phyloP scores from a whole-genome alignment of 2,797 vertebrate species.

The Alcedo atthis region DNA sequence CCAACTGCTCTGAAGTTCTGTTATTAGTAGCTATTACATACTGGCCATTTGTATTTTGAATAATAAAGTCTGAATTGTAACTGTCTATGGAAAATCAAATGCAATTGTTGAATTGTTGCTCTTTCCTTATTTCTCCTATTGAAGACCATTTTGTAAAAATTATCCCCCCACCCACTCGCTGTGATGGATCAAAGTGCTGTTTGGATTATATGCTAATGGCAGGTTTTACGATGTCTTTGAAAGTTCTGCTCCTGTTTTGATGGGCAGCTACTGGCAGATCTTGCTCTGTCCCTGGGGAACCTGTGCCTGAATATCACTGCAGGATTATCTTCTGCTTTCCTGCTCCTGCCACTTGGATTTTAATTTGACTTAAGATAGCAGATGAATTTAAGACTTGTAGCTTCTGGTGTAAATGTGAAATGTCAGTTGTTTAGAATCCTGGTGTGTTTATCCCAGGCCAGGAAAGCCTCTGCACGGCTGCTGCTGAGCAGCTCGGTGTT shows the following conservation, averaged over 20 bases:
- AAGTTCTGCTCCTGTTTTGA: not conserved
- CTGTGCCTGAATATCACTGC: not conserved
- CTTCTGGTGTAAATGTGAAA: not conserved
- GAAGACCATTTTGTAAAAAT: not conserved
- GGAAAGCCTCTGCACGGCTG: accelerated
- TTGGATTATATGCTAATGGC: not conserved
- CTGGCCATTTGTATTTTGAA: conserved; percentile 14
- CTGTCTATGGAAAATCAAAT: not conserved
- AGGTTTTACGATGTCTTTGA: not conserved
- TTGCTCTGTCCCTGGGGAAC: not conserved
- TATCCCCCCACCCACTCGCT: accelerated
- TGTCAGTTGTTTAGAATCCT: not conserved
- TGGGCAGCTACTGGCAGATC: not conserved
- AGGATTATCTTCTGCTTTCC: not conserved
- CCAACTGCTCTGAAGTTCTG: not conserved
- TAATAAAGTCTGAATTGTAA: conserved; percentile 13
- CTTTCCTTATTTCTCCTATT: not conserved
- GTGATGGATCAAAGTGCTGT: not conserved
- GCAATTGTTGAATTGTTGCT: not conserved
- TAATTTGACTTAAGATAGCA: not conserved
- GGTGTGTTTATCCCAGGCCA: too few species aligned
- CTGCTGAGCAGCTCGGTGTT: accelerated
- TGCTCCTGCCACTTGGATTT: not conserved
- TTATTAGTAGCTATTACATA: not conserved
- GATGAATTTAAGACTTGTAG: not conserved